These are phyloP conservation scores for Ophion obscuratus DNA, from an alignment of 2,888 invertebrate genomes.

Conservation along the genomic window DNA sequence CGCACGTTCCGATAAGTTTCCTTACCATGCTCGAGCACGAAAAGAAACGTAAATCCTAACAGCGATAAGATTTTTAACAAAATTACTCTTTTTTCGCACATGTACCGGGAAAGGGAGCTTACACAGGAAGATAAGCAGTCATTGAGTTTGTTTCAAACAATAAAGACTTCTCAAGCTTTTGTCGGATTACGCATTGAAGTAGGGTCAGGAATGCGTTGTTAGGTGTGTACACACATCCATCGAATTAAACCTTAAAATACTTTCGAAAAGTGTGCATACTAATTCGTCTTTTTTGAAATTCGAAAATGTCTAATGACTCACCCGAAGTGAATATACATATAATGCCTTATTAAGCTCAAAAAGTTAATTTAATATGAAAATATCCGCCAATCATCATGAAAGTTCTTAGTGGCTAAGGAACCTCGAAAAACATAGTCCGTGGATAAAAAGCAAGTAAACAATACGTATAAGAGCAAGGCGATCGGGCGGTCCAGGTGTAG, in stretches of 20 bases:
- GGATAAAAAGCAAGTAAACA: constrained; percentile 38
- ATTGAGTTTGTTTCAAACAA: background rate
- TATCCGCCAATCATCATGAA: too few relatives aligned
- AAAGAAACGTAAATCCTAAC: background rate
- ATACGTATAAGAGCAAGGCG: constrained; percentile 8
- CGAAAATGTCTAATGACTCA: too few relatives aligned
- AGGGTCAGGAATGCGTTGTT: background rate
- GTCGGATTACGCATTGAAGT: background rate
- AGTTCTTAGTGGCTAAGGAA: too few relatives aligned
- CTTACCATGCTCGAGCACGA: constrained; percentile 37
- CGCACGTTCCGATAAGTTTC: constrained; percentile 8
- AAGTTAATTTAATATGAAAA: too few relatives aligned
- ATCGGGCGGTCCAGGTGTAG: constrained; percentile 19
- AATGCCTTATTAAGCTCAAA: too few relatives aligned
- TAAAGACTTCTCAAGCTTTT: background rate
- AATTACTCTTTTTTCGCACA: background rate
- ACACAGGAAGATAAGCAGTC: background rate
- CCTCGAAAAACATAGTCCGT: constrained; percentile 37
- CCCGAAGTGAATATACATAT: too few relatives aligned
- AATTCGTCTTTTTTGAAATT: too few relatives aligned
- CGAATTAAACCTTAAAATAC: too few relatives aligned
- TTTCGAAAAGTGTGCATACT: too few relatives aligned
- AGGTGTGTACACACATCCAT: too few relatives aligned
- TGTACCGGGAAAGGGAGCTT: background rate
- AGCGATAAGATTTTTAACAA: constrained; percentile 53